Conservation (phyloP, 2,888 invertebrate genomes). For the Polymixis lichenea region DNA sequence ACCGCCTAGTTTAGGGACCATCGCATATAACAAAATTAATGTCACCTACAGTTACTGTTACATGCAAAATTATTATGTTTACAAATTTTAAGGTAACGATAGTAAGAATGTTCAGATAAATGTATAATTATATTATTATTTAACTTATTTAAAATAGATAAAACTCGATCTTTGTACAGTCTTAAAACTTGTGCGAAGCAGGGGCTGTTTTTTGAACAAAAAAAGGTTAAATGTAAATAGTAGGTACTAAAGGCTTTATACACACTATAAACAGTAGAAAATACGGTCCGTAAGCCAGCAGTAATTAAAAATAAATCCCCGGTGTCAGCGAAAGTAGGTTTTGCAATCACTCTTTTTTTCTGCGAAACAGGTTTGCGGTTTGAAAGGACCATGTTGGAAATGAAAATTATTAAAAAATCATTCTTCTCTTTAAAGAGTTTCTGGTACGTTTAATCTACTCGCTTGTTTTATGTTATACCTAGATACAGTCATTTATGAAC, state of each 20-base stretch:
- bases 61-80: too few species aligned
- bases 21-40: too few species aligned
- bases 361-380: slow-evolving; percentile 7
- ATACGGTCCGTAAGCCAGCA: neutral
- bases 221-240: neutral
- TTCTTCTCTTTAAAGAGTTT: too few species aligned
- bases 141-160: neutral
- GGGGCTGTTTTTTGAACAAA: neutral
- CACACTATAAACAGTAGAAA: slow-evolving; percentile 4
- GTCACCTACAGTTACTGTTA: too few species aligned
- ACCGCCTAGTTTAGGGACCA: too few species aligned
- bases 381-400: neutral
- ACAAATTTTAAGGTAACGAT: too few species aligned
- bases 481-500: neutral
- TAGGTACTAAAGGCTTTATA: neutral
- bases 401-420: neutral
- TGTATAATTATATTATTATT: neutral
- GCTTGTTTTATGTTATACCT: neutral
- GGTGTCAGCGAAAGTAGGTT: slow-evolving; percentile 30
- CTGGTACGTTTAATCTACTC: neutral
- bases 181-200: neutral
- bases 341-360: slow-evolving; percentile 12
- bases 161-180: neutral
- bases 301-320: slow-evolving; percentile 50
- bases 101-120: too few species aligned